Evolutionary conservation across 1,140 invertebrate species (phyloP), one percentile per base, ranked within the genome.

Genomic region (Brachionus rotundiformis): DNA sequence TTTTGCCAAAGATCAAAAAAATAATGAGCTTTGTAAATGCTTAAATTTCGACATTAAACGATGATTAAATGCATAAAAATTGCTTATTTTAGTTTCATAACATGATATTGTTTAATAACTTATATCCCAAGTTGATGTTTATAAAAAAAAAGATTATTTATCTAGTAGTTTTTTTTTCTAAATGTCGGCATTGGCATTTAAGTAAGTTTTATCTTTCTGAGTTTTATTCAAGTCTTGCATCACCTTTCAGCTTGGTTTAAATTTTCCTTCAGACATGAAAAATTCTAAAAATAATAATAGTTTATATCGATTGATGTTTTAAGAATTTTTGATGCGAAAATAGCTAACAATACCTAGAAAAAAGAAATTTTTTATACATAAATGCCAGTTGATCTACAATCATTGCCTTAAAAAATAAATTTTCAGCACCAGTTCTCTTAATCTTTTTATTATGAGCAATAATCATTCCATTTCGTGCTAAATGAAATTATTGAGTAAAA

Each of bases 41-140:
- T 54, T 19, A 54, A 23, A 54, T 54, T 54, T 54, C 47, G 47
- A 54, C 47, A 54, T 19, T 54, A 54, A 54, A 16, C 4, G 23
- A 54, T 54, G 47, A 54, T 54, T 54, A 54, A 54, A 54, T 19
- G 47, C 47, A 54, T 54, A 54, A 54, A 54, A 54, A 54, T 25
- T 54, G 47, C 47, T 54, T 54, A 54, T 54, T 54, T 54, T 54
- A 39, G 47, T 54, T 54, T 54, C 16, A 54, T 54, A 23, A 25
- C 47, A 54, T 54, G 47, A 25, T 54, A 54, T 54, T 54, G 19
- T 19, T n/a, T 54, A 54, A 25, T 25, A 16, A 16, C 47, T 3
- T 54, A 54, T 19, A 54, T 54, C 47, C 47, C 47, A 5, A 54
- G 47, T 54, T 19, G 47, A 54, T 54, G 47, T 8, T 54, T 54